phyloP scores from a whole-genome alignment of 1,140 invertebrate genomes.

The Rhynchophorus ferrugineus region DNA sequence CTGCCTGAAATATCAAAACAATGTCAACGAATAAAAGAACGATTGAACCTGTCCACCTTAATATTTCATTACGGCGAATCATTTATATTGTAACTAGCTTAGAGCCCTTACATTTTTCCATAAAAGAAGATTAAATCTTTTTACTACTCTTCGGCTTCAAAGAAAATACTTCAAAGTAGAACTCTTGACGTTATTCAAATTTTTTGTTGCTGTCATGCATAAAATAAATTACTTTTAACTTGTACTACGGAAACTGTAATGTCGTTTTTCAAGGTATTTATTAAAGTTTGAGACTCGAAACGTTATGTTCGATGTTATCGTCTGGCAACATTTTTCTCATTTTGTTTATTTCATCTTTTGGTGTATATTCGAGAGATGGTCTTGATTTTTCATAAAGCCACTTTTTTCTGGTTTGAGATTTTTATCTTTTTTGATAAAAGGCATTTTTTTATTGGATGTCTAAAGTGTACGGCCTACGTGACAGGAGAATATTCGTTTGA shows the following conservation, averaged over 20 bases:
- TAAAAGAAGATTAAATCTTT: conserved; percentile 24
- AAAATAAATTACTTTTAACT: conserved; percentile 22
- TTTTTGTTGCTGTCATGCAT: conserved; percentile 23
- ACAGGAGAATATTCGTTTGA: no score
- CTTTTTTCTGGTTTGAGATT: no score
- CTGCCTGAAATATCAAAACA: no score
- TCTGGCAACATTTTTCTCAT: no score
- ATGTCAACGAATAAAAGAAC: background rate
- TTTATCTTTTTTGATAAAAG: no score
- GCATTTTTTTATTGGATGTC: no score
- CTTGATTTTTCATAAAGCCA: no score
- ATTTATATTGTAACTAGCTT: conserved; percentile 23
- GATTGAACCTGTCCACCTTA: conserved; percentile 6
- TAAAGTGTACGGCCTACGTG: no score
- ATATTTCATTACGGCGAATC: conserved; percentile 20
- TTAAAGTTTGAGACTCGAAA: background rate
- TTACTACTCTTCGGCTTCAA: conserved; percentile 16
- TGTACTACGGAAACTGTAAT: conserved; percentile 17
- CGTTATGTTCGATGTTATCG: no score
- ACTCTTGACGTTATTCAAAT: conserved; percentile 20
- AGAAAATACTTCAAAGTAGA: conserved; percentile 23
- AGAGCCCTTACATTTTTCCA: conserved; percentile 19
- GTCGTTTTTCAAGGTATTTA: conserved; percentile 1
- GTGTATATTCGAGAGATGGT: no score
- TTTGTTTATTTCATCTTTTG: no score